A percentile compares a stretch with the other conserved stretches of the same genome.
These are phyloP conservation scores for Calyptomena viridis DNA, from an alignment of 2,113 vertebrate species.

Conservation along the genomic window DNA sequence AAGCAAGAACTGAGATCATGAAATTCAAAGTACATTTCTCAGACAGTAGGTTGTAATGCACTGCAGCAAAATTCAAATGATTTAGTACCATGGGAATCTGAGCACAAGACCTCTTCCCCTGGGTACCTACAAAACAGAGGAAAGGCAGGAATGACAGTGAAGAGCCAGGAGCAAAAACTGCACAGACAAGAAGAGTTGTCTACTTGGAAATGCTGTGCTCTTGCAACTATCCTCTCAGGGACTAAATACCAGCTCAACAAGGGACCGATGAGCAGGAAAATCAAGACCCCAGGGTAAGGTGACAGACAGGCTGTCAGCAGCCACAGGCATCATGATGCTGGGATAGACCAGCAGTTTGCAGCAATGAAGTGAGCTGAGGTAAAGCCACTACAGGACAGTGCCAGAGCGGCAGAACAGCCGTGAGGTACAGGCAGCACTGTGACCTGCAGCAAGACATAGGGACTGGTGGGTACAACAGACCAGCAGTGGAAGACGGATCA, in stretches of 20 bases:
- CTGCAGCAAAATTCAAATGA: constrained; percentile 28
- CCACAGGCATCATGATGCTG: neutral
- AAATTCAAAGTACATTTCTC: neutral
- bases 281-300: neutral
- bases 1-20: neutral
- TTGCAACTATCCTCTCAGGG: constrained; percentile 12
- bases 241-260: neutral
- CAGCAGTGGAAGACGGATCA: neutral
- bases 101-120: constrained; percentile 16
- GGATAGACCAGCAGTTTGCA: neutral
- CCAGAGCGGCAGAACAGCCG: rapidly evolving
- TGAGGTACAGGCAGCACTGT: neutral
- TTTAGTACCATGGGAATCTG: neutral
- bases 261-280: neutral
- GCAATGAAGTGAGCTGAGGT: neutral
- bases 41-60: neutral
- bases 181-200: constrained; percentile 19
- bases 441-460: rapidly evolving
- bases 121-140: constrained; percentile 2
- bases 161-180: constrained; percentile 42
- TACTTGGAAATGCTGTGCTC: neutral
- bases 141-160: constrained; percentile 10
- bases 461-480: neutral
- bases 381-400: neutral
- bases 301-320: neutral